These are phyloP conservation scores for Rutilus rutilus DNA, from an alignment of 2,113 vertebrate genomes.

Conservation along the genomic window DNA sequence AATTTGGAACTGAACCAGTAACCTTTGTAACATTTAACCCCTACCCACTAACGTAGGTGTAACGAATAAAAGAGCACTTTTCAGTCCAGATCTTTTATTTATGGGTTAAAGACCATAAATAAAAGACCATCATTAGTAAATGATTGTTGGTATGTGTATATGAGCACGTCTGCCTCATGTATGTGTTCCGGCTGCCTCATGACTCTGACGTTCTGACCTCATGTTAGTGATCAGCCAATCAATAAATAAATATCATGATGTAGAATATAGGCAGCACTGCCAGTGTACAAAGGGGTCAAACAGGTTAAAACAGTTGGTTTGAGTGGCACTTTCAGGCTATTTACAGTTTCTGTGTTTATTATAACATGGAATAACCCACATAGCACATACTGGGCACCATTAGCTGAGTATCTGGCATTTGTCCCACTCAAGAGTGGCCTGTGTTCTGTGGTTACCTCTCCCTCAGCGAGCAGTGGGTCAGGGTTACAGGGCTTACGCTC, in stretches of 20 bases:
- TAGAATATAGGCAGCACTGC: slow-evolving; percentile 47
- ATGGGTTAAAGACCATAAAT: background rate
- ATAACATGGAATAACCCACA: background rate
- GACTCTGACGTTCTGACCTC: slow-evolving; percentile 63
- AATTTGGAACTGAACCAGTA: background rate
- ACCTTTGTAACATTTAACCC: background rate
- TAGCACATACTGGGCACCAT: background rate
- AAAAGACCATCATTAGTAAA: background rate
- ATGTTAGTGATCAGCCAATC: slow-evolving; percentile 62
- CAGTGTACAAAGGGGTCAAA: background rate
- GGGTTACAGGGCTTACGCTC: slow-evolving; percentile 1
- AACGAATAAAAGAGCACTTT: background rate
- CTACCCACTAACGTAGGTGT: background rate
- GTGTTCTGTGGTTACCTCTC: slow-evolving; percentile 52
- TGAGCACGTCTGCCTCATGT: background rate
- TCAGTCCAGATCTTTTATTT: background rate
- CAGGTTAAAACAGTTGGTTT: slow-evolving; percentile 20
- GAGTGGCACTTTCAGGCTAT: background rate
- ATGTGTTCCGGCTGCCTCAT: slow-evolving; percentile 37
- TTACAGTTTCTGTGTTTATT: background rate
- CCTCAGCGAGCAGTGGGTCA: background rate
- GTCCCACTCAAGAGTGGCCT: slow-evolving; percentile 49
- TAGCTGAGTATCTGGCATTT: slow-evolving; percentile 43
- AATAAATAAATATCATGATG: slow-evolving; percentile 52
- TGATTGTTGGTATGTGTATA: background rate